These are phyloP conservation scores for Tenthredo scrophulariae DNA, from an alignment of 2,888 invertebrate species.

Conservation along the genomic window DNA sequence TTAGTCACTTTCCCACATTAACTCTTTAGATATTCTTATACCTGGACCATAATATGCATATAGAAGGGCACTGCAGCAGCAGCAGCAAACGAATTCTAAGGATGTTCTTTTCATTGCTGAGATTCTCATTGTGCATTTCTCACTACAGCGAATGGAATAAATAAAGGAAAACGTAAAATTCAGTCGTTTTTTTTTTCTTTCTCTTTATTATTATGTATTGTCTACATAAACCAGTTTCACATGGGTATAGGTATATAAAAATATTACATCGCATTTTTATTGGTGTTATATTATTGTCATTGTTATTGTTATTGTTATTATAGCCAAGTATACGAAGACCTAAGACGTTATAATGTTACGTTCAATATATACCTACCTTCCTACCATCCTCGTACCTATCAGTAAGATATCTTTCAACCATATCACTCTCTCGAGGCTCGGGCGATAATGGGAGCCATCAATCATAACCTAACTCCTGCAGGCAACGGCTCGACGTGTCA, in stretches of 20 bases:
- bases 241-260: neutral
- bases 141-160: neutral
- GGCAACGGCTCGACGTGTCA: slow-evolving; percentile 28
- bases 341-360: neutral
- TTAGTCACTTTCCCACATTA: slow-evolving; percentile 47
- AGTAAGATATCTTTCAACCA: slow-evolving; percentile 3
- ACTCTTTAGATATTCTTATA: slow-evolving; percentile 44
- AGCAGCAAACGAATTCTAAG: neutral
- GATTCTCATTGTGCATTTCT: neutral
- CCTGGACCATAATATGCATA: slow-evolving; percentile 29
- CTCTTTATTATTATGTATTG: neutral
- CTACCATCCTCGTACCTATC: neutral
- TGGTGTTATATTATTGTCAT: neutral
- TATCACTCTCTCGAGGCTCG: slow-evolving; percentile 19
- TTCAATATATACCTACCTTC: neutral
- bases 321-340: neutral
- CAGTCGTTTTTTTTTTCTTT: neutral
- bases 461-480: slow-evolving; percentile 24
- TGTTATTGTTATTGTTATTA: neutral
- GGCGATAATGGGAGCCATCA: slow-evolving; percentile 46
- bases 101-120: neutral
- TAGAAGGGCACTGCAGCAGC: neutral
- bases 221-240: neutral
- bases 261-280: neutral
- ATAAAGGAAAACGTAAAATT: neutral